Conservation (phyloP, 2,113 vertebrate species). For the Arvicanthis niloticus region DNA sequence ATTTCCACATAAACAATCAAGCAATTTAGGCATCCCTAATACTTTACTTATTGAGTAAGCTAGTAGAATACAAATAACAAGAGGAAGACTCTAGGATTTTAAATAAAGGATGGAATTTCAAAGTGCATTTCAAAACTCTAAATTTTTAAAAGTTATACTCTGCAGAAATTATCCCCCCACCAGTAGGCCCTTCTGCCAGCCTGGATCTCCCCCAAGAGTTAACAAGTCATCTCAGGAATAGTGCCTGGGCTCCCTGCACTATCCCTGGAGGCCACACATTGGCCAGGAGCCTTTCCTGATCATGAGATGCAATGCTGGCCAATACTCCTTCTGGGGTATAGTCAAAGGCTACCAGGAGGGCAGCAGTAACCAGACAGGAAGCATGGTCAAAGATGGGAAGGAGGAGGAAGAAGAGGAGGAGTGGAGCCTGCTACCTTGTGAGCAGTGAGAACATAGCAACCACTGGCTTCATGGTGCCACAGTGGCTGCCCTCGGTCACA, state of each 20-base stretch:
- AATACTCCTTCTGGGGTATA: constrained; percentile 42
- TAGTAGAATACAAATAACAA: background rate
- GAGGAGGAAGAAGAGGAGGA: rapidly evolving
- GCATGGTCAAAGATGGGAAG: background rate
- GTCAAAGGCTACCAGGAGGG: constrained; percentile 19
- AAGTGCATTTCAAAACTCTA: background rate
- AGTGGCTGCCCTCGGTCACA: background rate
- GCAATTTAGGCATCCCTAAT: background rate
- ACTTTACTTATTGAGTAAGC: background rate
- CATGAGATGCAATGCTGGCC: background rate
- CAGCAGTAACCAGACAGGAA: constrained; percentile 66
- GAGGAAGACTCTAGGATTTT: background rate
- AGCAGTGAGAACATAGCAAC: too few relatives aligned
- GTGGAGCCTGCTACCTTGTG: background rate
- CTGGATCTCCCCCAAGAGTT: background rate
- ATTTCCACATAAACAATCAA: background rate
- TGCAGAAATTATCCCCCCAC: background rate
- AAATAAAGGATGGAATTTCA: background rate
- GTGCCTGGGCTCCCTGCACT: background rate
- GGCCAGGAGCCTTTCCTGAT: background rate
- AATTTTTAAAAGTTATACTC: background rate
- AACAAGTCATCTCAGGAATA: background rate
- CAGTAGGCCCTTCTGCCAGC: background rate
- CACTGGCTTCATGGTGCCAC: background rate
- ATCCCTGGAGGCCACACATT: background rate